phyloP scores from a whole-genome alignment of 1,140 invertebrate genomes.

The Campoletis sonorensis region DNA sequence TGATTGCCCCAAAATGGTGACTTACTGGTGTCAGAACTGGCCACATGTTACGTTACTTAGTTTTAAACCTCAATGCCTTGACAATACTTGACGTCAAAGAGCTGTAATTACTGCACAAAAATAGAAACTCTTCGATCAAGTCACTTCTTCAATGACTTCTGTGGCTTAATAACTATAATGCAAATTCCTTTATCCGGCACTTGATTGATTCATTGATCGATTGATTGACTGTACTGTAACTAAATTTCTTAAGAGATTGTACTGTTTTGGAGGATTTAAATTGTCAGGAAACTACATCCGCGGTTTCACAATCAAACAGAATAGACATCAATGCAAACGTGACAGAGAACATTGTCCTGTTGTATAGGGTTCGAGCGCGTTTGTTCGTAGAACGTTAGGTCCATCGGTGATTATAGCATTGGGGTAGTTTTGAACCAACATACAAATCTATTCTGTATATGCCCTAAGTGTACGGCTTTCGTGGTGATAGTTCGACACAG shows the following conservation, averaged over 20 bases:
- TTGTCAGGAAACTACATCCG: slow-evolving; percentile 5
- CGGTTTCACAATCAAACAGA: slow-evolving; percentile 29
- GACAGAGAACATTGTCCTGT: slow-evolving; percentile 15
- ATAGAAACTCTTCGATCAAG: too few species aligned
- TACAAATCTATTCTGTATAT: slow-evolving; percentile 32
- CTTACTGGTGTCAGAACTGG: too few species aligned
- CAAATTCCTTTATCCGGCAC: not conserved
- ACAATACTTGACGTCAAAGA: too few species aligned
- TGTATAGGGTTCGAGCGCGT: slow-evolving; percentile 10
- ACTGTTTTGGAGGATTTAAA: not conserved
- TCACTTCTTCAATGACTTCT: too few species aligned
- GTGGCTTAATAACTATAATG: too few species aligned
- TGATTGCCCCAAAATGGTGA: too few species aligned
- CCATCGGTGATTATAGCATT: not conserved
- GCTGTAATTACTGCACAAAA: too few species aligned
- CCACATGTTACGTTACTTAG: too few species aligned
- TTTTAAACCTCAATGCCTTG: too few species aligned
- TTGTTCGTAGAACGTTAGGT: slow-evolving; percentile 23
- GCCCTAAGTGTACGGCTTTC: not conserved
- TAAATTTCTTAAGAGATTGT: not conserved
- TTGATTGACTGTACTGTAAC: not conserved
- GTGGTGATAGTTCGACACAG: not conserved
- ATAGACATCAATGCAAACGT: slow-evolving; percentile 36
- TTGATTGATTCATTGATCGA: not conserved
- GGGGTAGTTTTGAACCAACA: not conserved